Base-by-base conservation (phyloP, 1,140 invertebrate genomes). In the Batillaria attramentaria region DNA sequence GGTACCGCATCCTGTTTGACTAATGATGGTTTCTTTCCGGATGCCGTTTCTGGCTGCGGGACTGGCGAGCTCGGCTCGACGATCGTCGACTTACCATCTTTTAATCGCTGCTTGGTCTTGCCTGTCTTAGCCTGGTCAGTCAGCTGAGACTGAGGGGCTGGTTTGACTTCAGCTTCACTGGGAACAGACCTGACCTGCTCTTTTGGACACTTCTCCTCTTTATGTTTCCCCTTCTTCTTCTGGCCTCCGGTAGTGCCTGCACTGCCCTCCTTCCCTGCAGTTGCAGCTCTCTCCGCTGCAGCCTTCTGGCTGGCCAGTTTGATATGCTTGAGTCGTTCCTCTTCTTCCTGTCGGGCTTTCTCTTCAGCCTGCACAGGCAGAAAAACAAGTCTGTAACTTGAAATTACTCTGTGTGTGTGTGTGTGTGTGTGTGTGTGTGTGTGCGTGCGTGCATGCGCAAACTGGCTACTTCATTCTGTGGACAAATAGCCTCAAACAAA, bases 271-370 rank as follows among this genome's bases (percentile, higher is more conserved):
- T 75, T 75, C 54, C 62, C 54, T 41, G 35, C 57, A n/a, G n/a
- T 42, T 75, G 39, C 37, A 62, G 33, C 33, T 39, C 54, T 50
- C 54, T 75, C 46, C 35, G 60, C 69, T 46, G 91, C 92, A 80
- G 88, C 89, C 42, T 90, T 84, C 83, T 90, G 92, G 81, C 85
- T 89, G 78, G 86, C 90, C 92, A 69, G 89, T 87, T 84, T 93
- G 91, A 20, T 82, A 70, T 80, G 57, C 57, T 79, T 79, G 42
- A 72, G 72, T 33, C 76, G 65, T 35, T 81, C 65, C 24, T 81
- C 79, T 50, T 83, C 85, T 62, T 85, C 85, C 66, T 82, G 69
- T 72, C 80, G 72, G 28, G 84, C 84, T 54, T 84, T 86, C 70
- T 87, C 87, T 66, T 88, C 86, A 62, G 84, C 83, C 87, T 88